These are phyloP conservation scores for Melitaea cinxia DNA, from an alignment of 1,140 invertebrate species.

Conservation along the genomic window DNA sequence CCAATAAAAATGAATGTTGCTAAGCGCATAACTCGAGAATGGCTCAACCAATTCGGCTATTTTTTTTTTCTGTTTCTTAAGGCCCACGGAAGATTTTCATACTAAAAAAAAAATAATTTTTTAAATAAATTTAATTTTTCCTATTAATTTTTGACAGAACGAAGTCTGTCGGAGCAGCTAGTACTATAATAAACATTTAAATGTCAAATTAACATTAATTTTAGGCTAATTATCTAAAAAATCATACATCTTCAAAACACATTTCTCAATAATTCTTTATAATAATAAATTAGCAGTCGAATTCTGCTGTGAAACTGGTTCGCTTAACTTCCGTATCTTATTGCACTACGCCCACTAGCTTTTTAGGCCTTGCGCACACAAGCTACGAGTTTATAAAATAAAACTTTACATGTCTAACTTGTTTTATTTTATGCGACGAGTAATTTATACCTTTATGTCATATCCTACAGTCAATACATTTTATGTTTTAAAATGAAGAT, in stretches of 20 bases:
- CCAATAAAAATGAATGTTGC: too few relatives aligned
- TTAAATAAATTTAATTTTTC: too few relatives aligned
- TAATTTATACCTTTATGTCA: not conserved
- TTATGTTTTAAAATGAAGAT: not conserved
- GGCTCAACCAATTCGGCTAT: too few relatives aligned
- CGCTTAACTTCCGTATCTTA: constrained; percentile 40
- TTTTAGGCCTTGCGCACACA: constrained; percentile 27
- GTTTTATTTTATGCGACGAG: constrained; percentile 2
- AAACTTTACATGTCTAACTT: constrained; percentile 16
- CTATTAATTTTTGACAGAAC: too few relatives aligned
- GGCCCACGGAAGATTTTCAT: too few relatives aligned
- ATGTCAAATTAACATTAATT: not conserved
- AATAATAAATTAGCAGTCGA: constrained; percentile 29
- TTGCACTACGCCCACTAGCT: constrained; percentile 34
- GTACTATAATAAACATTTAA: not conserved
- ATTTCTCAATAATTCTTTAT: constrained; percentile 27
- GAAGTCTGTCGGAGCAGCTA: not conserved
- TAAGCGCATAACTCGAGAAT: too few relatives aligned
- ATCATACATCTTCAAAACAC: constrained; percentile 2
- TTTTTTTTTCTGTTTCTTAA: too few relatives aligned
- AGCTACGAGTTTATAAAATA: constrained; percentile 21
- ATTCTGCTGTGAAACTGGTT: constrained; percentile 37
- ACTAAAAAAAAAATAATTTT: too few relatives aligned
- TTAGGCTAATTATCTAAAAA: constrained; percentile 3
- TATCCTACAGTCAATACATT: not conserved